phyloP scores from a whole-genome alignment of 35 echinoderm and acorn worm species.

The Heliocidaris tuberculata region DNA sequence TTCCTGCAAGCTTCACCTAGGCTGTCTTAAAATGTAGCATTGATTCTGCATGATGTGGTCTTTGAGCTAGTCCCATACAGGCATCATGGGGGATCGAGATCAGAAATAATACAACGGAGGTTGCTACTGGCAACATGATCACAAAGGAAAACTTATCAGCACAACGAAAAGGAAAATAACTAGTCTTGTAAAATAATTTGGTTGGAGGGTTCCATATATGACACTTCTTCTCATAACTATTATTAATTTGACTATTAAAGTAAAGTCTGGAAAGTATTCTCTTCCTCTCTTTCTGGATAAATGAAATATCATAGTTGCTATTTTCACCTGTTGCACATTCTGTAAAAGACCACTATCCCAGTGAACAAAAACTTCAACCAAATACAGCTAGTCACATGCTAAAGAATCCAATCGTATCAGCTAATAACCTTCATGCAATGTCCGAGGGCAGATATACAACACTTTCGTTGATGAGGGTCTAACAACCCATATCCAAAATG shows the following conservation, averaged over 20 bases:
- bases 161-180: neutral
- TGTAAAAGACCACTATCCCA: neutral
- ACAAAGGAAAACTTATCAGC: neutral
- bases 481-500: neutral
- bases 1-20: conserved; percentile 5
- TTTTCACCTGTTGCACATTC: neutral
- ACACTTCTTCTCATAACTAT: too few relatives aligned
- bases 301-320: neutral
- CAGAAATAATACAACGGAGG: neutral
- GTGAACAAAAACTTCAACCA: neutral
- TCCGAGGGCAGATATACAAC: neutral
- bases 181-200: too few relatives aligned
- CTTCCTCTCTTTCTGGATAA: neutral
- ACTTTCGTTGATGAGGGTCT: neutral
- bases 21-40: neutral
- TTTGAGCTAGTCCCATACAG: neutral
- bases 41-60: neutral
- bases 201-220: too few relatives aligned
- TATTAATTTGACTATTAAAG: too few relatives aligned
- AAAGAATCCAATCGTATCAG: neutral
- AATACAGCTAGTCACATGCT: neutral
- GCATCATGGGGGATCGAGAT: neutral
- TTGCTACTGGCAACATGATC: neutral
- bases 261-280: too few relatives aligned
- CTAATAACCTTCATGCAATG: neutral